These are phyloP conservation scores for Tylochromis polylepis DNA, from an alignment of 2,113 vertebrate genomes.

Conservation along the genomic window DNA sequence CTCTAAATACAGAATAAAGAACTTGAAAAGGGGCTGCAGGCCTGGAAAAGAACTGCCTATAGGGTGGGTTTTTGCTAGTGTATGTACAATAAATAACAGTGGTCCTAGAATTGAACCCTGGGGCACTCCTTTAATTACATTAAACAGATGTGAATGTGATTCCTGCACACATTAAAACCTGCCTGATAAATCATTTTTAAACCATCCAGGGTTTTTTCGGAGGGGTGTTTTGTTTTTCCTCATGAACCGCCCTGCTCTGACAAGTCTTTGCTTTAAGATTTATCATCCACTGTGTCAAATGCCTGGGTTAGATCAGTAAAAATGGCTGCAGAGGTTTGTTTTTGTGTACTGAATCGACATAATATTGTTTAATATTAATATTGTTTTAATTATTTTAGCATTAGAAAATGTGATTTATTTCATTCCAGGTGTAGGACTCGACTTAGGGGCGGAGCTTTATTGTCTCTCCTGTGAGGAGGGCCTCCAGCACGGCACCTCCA, in stretches of 20 bases:
- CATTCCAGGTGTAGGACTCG: conserved; percentile 44
- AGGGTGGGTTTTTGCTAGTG: too few relatives aligned
- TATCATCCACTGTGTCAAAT: neutral
- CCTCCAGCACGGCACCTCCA: neutral
- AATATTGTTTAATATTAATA: neutral
- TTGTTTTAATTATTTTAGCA: neutral
- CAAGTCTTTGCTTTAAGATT: neutral
- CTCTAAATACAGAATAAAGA: neutral
- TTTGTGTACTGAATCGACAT: neutral
- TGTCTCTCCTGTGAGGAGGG: conserved; percentile 67
- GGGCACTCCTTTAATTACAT: neutral
- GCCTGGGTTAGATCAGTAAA: neutral
- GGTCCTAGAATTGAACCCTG: too few relatives aligned
- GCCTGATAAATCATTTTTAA: neutral
- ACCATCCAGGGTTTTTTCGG: neutral
- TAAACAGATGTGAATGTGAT: neutral
- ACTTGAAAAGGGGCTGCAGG: neutral
- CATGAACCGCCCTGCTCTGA: neutral
- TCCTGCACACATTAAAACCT: neutral
- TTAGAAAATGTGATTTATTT: neutral
- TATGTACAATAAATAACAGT: too few relatives aligned
- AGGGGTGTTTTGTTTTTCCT: too few relatives aligned
- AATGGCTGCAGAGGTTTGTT: neutral
- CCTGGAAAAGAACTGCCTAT: neutral
- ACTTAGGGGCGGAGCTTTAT: conserved; percentile 61